A percentile compares a stretch with the other conserved stretches of the same genome.
These are phyloP conservation scores for Charaxes varanes DNA, from an alignment of 1,140 invertebrate genomes.

Conservation along the genomic window DNA sequence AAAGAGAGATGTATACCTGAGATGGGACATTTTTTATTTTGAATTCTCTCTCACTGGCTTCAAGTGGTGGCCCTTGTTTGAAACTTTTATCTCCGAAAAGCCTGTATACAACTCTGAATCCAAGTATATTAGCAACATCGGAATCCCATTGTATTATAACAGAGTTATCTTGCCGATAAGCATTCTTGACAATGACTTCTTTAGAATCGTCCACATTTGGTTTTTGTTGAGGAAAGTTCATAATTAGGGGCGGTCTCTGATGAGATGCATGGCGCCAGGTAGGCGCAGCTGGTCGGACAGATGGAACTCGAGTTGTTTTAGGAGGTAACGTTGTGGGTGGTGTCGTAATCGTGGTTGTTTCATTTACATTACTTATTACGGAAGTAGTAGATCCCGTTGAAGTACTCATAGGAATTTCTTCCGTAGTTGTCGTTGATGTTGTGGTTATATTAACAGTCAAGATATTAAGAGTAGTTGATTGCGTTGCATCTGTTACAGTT, in stretches of 20 bases:
- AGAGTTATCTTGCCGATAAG: constrained; percentile 88
- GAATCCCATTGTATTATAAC: constrained; percentile 95
- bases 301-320: constrained; percentile 40
- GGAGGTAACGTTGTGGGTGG: constrained; percentile 37
- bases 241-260: constrained; percentile 81
- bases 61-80: constrained; percentile 90
- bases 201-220: constrained; percentile 78
- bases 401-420: constrained; percentile 34
- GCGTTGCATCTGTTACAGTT: constrained; percentile 33
- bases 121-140: constrained; percentile 87
- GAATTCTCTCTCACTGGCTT: constrained; percentile 90
- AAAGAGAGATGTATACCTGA: constrained; percentile 74
- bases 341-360: constrained; percentile 27
- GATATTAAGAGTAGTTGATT: constrained; percentile 25
- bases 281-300: constrained; percentile 48
- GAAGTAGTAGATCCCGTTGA: constrained; percentile 44
- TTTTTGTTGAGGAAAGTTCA: constrained; percentile 80
- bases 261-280: constrained; percentile 66
- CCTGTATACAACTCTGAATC: constrained; percentile 91
- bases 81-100: constrained; percentile 93
- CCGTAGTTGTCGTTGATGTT: constrained; percentile 41
- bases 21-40: constrained; percentile 93
- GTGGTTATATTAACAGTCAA: constrained; percentile 42
- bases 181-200: constrained; percentile 89
- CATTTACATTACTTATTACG: constrained; percentile 45